Percentiles rank a stretch among this genome's conserved stretches.
Evolutionary conservation across 2,888 invertebrate genomes (phyloP).

Genomic region (Euclidia mi): DNA sequence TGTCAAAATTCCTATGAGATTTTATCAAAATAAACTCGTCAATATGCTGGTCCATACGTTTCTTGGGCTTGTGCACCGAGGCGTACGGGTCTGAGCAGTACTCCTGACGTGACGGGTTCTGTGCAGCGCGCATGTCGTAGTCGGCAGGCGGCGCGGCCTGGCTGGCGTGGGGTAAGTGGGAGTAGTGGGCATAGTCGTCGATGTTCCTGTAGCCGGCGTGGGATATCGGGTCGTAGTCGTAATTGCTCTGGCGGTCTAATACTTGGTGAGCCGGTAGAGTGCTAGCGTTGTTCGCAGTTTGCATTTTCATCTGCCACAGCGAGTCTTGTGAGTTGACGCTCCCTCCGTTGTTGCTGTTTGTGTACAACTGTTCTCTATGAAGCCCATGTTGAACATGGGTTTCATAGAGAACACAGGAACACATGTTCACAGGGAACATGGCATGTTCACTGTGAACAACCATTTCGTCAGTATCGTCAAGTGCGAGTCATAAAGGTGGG

Average conservation of each 20-base stretch:
- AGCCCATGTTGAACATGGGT: too few species aligned
- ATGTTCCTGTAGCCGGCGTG: constrained; percentile 96
- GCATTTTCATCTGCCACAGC: constrained; percentile 98
- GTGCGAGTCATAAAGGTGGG: neutral
- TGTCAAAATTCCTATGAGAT: too few species aligned
- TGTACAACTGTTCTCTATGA: constrained; percentile 98
- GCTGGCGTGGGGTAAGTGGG: constrained; percentile 91
- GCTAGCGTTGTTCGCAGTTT: constrained; percentile 93
- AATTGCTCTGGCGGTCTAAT: constrained; percentile 92
- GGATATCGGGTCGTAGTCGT: constrained; percentile 93
- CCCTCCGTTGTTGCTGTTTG: constrained; percentile 98
- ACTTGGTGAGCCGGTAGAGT: constrained; percentile 87
- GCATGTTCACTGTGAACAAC: constrained; percentile 90
- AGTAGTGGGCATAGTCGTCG: constrained; percentile 95
- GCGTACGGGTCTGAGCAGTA: constrained; percentile 97
- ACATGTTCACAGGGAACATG: too few species aligned
- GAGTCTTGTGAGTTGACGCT: constrained; percentile 98
- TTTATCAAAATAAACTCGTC: constrained; percentile 88
- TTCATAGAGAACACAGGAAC: too few species aligned
- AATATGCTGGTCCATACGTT: constrained; percentile 96
- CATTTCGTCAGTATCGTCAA: constrained; percentile 10
- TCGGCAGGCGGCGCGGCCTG: constrained; percentile 90
- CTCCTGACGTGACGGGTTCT: constrained; percentile 96
- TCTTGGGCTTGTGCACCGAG: constrained; percentile 97
- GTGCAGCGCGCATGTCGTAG: constrained; percentile 92